A percentile compares a stretch with the other conserved stretches of the same genome.
Evolutionary conservation across 2,888 invertebrate genomes (phyloP).

Genomic region (Cephalotes varians): DNA sequence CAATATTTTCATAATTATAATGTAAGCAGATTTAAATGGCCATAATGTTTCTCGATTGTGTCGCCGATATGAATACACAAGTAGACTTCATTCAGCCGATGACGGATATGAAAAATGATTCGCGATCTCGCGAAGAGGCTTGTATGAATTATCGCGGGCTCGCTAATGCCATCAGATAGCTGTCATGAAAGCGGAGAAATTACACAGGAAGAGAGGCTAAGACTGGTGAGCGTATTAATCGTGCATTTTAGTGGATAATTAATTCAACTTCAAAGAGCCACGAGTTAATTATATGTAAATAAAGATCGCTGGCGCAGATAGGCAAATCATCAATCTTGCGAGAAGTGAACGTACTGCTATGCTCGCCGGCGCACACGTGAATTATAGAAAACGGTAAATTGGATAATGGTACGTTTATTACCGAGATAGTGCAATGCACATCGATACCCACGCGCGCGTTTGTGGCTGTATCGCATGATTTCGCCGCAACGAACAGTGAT

Average conservation of each 20-base stretch:
- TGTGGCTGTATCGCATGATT: conserved; percentile 32
- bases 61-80: conserved; percentile 32
- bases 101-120: conserved; percentile 51
- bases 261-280: conserved; percentile 55
- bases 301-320: conserved; percentile 57
- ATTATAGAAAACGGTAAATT: conserved; percentile 57
- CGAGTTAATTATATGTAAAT: conserved; percentile 66
- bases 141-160: conserved; percentile 46
- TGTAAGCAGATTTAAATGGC: conserved; percentile 9
- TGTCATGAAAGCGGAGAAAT: conserved; percentile 48
- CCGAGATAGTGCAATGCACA: conserved; percentile 36
- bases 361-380: conserved; percentile 36
- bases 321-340: conserved; percentile 60
- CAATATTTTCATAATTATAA: conserved; percentile 21
- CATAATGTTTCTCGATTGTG: conserved; percentile 26
- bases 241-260: conserved; percentile 55
- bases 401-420: conserved; percentile 55
- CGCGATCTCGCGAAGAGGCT: conserved; percentile 40
- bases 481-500: conserved; percentile 20
- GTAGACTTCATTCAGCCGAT: not conserved
- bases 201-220: conserved; percentile 52
- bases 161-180: conserved; percentile 46
- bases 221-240: conserved; percentile 49
- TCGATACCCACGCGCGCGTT: conserved; percentile 44
- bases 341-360: conserved; percentile 16